Evolutionary conservation across 2,797 vertebrate genomes (phyloP).

Genomic region (Cuculus canorus): DNA sequence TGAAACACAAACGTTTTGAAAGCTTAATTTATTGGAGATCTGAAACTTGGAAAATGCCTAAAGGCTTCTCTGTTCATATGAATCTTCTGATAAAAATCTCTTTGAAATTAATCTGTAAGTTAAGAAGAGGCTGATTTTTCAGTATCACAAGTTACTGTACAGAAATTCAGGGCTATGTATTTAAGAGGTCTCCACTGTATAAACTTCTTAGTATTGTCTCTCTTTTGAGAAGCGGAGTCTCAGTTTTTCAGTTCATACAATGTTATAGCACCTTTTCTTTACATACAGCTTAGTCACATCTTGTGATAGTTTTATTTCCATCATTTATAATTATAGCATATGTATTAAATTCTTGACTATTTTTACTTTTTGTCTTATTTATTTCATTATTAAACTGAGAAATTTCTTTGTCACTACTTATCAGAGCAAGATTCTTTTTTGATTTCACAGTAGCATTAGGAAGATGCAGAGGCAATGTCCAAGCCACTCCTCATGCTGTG

Average conservation of each 20-base stretch:
- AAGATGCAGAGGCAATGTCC: not conserved
- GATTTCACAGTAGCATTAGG: not conserved
- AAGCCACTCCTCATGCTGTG: not conserved
- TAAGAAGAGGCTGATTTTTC: conserved; percentile 31
- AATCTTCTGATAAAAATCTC: conserved; percentile 45
- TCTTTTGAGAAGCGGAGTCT: conserved; percentile 45
- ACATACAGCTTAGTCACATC: conserved; percentile 41
- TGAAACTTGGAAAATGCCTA: conserved; percentile 32
- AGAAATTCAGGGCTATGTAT: conserved; percentile 47
- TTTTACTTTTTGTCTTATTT: conserved; percentile 74
- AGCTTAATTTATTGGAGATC: conserved; percentile 36
- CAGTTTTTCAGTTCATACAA: conserved; percentile 4
- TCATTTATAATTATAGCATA: conserved; percentile 71
- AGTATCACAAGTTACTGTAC: conserved; percentile 18
- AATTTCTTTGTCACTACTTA: conserved; percentile 46
- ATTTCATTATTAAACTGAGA: conserved; percentile 68
- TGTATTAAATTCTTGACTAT: conserved; percentile 70
- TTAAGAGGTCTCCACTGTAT: conserved; percentile 69
- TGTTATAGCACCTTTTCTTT: conserved; percentile 63
- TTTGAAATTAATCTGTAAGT: conserved; percentile 41
- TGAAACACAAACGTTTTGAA: not conserved
- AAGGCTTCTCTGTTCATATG: conserved; percentile 35
- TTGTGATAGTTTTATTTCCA: conserved; percentile 56
- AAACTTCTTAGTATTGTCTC: conserved; percentile 55
- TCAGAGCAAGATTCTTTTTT: conserved; percentile 35